A percentile compares a stretch with the other conserved stretches of the same genome.
These are phyloP conservation scores for Pristionchus japonicus DNA, from an alignment of 2,888 invertebrate genomes.

Conservation along the genomic window DNA sequence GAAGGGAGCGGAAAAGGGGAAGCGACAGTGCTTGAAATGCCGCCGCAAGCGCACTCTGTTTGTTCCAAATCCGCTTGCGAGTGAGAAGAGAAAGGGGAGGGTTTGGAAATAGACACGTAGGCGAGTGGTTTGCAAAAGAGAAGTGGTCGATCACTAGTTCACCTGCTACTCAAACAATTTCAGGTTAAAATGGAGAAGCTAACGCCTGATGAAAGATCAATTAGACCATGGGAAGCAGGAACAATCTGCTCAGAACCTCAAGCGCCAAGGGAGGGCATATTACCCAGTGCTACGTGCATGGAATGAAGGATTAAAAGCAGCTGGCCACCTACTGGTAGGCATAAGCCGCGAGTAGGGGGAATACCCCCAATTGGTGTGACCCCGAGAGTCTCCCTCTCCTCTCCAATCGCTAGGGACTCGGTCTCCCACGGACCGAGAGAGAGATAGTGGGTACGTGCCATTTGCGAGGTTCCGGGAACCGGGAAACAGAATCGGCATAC, in stretches of 20 bases:
- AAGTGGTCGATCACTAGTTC: too few relatives aligned
- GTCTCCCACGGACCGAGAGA: background rate
- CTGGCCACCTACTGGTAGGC: too few relatives aligned
- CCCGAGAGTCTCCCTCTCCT: background rate
- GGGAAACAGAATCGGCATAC: background rate
- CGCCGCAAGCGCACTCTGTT: background rate
- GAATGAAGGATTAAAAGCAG: too few relatives aligned
- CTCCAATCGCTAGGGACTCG: background rate
- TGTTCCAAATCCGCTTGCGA: background rate
- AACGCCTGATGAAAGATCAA: too few relatives aligned
- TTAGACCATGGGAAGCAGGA: too few relatives aligned
- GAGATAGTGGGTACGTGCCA: background rate
- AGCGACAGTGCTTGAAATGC: background rate
- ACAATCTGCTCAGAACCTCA: too few relatives aligned
- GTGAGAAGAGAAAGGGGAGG: background rate
- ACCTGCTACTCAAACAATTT: too few relatives aligned
- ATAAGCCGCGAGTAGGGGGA: background rate
- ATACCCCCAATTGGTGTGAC: background rate
- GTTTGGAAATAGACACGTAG: background rate
- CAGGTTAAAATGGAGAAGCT: too few relatives aligned
- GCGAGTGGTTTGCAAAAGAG: background rate
- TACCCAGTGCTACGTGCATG: too few relatives aligned
- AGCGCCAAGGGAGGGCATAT: too few relatives aligned
- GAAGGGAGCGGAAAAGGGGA: background rate
- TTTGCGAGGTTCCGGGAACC: background rate